Evolutionary conservation across 2,113 vertebrate genomes (phyloP).

Genomic region (Ailurus styani): DNA sequence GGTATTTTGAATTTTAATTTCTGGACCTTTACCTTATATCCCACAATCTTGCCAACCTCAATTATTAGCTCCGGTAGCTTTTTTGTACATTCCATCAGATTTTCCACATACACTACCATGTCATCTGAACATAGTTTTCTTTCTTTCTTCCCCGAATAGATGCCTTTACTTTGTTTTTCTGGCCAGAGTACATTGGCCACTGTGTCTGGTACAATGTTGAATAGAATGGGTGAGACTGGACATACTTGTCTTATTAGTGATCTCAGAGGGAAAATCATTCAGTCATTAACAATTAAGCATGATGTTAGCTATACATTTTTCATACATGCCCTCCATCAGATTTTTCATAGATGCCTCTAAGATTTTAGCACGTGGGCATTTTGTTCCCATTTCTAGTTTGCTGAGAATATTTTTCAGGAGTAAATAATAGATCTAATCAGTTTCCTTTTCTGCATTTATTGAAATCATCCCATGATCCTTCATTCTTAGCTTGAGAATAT

Average conservation of each 20-base stretch:
- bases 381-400: neutral
- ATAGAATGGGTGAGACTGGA: neutral
- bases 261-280: neutral
- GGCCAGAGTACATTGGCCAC: neutral
- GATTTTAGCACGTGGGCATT: neutral
- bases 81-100: neutral
- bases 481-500: neutral
- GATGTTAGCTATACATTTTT: neutral
- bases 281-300: neutral
- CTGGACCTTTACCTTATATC: neutral
- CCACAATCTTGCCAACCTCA: neutral
- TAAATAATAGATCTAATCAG: neutral
- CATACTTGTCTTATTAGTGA: neutral
- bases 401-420: neutral
- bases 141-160: neutral
- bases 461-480: neutral
- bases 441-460: neutral
- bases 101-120: neutral
- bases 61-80: neutral
- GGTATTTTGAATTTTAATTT: neutral
- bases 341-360: neutral
- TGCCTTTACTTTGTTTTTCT: neutral
- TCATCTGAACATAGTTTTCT: neutral
- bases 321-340: neutral
- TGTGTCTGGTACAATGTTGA: neutral